These are phyloP conservation scores for Pterophyllum scalare DNA, from an alignment of 2,113 vertebrate species.

Conservation along the genomic window DNA sequence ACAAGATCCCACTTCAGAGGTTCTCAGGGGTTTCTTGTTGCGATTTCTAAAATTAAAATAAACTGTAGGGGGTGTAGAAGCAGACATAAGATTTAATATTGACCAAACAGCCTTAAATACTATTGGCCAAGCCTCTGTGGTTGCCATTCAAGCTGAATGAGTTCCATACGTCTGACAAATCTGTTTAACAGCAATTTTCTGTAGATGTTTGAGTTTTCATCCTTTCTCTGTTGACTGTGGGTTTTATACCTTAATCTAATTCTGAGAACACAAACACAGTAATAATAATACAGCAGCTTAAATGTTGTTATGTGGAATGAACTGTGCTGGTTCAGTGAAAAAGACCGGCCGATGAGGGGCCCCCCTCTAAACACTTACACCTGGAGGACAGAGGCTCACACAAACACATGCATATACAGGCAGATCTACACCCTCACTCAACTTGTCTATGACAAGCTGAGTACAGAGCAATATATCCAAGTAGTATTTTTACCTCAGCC, in stretches of 20 bases:
- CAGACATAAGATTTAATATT: constrained; percentile 50
- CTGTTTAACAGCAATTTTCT: constrained; percentile 20
- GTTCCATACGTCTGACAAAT: constrained; percentile 53
- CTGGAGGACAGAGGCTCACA: constrained; percentile 2
- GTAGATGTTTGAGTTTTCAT: not conserved
- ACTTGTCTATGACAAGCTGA: constrained; percentile 71
- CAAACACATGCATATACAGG: constrained; percentile 3
- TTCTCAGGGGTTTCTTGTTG: constrained; percentile 48
- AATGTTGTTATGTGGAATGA: not conserved
- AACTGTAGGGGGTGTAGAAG: constrained; percentile 29
- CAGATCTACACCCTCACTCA: constrained; percentile 29
- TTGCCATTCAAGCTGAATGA: constrained; percentile 35
- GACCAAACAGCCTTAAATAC: constrained; percentile 42
- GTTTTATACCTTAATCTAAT: not conserved
- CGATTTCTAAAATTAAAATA: constrained; percentile 60
- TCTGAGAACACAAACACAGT: not conserved
- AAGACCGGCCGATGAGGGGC: not conserved
- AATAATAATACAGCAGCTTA: not conserved
- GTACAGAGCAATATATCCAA: constrained; percentile 56
- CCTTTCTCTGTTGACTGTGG: not conserved
- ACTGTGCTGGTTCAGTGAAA: not conserved
- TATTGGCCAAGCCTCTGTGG: constrained; percentile 39
- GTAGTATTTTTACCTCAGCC: constrained; percentile 78
- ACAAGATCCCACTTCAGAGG: constrained; percentile 56
- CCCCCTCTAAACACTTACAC: constrained; percentile 29